Evolutionary conservation across 2,888 invertebrate species (phyloP), one percentile per base, ranked within the genome.

Genomic region (Prosopocoilus inquinatus): DNA sequence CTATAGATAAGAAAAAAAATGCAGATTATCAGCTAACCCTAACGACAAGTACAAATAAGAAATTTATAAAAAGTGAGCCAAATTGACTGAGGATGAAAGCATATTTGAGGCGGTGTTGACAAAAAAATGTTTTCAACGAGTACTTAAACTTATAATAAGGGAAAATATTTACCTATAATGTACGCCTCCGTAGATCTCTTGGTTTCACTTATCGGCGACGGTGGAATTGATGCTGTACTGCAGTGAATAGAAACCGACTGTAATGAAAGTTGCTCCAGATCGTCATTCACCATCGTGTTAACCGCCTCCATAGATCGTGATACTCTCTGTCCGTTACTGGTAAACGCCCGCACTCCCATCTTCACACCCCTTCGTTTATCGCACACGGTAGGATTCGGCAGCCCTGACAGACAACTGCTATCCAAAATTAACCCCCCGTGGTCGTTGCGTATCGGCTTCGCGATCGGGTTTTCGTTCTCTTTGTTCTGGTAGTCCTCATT

Each of bases 301-400:
- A 78, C 71, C 15, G 74, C 71, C 57, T 77, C 76, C 74, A 77
- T 74, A 2, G 75, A 75, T 54, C 76, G 65, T 1, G 74, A 76
- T 11, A 75, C 67, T 47, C 75, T 64, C 45, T 67, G 66, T 47
- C 70, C 70, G 36, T 53, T 60, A 39, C 64, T 68, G n/a, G 66
- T 64, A 53, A 86, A 87, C 8, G 86, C 86, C 67, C 87, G 81
- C 7, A 86, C 87, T 8, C 88, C 89, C 88, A 88, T 88, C 78
- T 88, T 88, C 2, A 88, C 88, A 2, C 88, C 87, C 58, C 87
- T 79, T 64, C 86, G 73, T 56, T 74, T 74, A 58, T 73, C 73
- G 50, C 64, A 55, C 53, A 57, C 55, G 32, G 59, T 57, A 2
- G 64, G 58, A 51, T 62, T 62, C n/a, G 70, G 68, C 15, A 75